A percentile compares a stretch with the other conserved stretches of the same genome.
Evolutionary conservation across 2,797 vertebrate genomes (phyloP).

Genomic region (Danio choprae): DNA sequence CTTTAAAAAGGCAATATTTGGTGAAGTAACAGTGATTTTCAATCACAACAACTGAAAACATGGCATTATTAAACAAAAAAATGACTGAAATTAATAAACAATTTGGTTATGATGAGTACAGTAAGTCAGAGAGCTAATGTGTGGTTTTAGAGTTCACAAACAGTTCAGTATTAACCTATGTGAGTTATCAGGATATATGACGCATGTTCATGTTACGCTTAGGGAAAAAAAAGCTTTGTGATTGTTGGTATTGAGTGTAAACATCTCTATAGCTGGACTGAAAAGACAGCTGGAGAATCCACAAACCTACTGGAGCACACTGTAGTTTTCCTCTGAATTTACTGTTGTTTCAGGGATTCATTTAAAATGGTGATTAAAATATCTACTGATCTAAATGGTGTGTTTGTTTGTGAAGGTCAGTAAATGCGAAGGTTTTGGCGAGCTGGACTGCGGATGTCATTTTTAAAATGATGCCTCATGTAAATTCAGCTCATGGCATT

Average conservation of each 20-base stretch:
- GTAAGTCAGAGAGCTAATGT: background rate
- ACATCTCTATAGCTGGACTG: background rate
- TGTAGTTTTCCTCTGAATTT: background rate
- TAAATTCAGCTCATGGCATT: slow-evolving; percentile 44
- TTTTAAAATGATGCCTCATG: slow-evolving; percentile 39
- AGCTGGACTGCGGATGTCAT: slow-evolving; percentile 1
- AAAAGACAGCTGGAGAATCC: slow-evolving; percentile 1
- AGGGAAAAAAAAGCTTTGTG: background rate
- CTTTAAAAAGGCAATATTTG: too few relatives aligned
- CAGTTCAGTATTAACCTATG: background rate
- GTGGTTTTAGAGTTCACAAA: background rate
- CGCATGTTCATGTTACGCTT: background rate
- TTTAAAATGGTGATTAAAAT: background rate
- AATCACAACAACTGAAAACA: too few relatives aligned
- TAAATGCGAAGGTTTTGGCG: slow-evolving; percentile 10
- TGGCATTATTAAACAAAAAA: too few relatives aligned
- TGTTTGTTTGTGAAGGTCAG: slow-evolving; percentile 20
- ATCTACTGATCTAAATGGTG: background rate
- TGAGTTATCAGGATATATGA: slow-evolving; percentile 6
- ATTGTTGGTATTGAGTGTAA: slow-evolving; percentile 10
- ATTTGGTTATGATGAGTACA: background rate
- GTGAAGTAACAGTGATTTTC: too few relatives aligned
- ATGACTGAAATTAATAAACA: too few relatives aligned
- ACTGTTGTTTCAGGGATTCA: background rate
- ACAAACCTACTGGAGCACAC: slow-evolving; percentile 11